Evolutionary conservation across 1,140 invertebrate species (phyloP), one percentile per base, ranked within the genome.

Genomic region (Drosophila kohkoa): DNA sequence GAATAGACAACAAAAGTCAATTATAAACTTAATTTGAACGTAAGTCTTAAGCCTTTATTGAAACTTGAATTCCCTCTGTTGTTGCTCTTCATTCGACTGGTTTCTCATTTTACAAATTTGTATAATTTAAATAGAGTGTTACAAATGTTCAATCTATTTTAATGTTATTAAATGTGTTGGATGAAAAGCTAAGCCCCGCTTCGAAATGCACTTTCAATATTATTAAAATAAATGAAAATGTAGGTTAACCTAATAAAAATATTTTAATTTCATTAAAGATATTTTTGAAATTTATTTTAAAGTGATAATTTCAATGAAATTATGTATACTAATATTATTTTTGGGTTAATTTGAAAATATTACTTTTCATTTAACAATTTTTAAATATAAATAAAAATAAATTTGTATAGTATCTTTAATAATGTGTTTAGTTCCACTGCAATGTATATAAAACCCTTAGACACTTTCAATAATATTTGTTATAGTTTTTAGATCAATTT

Each of bases 11-110:
- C 82, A 87, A 87, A 87, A 82, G 83, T 59, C 76, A 88, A 87
- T 87, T 88, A 88, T 74, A 80, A 77, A 79, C 69, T 82, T 79
- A 70, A 82, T 70, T 79, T 68, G 52, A 86, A 59, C 76, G 74
- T 52, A 38, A 67, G 49, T 48, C 20, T 10, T 11, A 45, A 48
- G 60, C 25, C 45, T 55, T 65, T 28, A 13, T 15, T 43, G 63
- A 43, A 30, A n/a, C 25, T 25, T 41, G 11, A 15, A 49, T 25
- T 16, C 43, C n/a, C 28, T 67, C 3, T 25, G 20, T 25, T 25
- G 3, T 3, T 2, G 11, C 13, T 35, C 16, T 7, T 8, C 4
- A 25, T 28, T 38, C 15, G 30, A 54, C 16, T 52, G 32, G 11
- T 41, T 15, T 63, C 11, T 32, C 30, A n/a, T 63, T n/a, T 51